Conservation (phyloP, 2,888 invertebrate genomes). For the Meghimatium bilineatum region DNA sequence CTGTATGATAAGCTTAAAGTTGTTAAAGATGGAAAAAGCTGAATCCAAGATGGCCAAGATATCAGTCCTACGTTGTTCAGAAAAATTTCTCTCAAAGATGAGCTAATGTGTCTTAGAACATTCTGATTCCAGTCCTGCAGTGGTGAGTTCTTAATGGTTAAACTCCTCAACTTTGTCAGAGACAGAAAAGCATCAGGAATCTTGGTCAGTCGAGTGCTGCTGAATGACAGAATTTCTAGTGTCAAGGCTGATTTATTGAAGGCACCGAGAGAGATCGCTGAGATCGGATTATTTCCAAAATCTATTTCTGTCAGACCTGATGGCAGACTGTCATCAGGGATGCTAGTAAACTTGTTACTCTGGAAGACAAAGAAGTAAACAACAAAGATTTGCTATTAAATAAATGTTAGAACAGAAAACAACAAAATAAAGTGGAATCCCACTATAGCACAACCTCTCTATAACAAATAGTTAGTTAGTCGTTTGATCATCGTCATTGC, state of each 20-base stretch:
- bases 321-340: slow-evolving; percentile 15
- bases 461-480: too few species aligned
- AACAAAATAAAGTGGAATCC: too few species aligned
- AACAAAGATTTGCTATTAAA: too few species aligned
- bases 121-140: not conserved
- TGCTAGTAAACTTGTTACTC: not conserved
- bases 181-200: slow-evolving; percentile 11
- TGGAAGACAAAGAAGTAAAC: not conserved
- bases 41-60: slow-evolving; percentile 27
- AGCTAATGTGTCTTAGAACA: not conserved
- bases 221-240: slow-evolving; percentile 8
- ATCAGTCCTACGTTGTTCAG: slow-evolving; percentile 16
- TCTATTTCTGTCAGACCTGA: slow-evolving; percentile 5
- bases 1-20: not conserved
- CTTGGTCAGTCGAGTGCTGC: not conserved
- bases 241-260: slow-evolving; percentile 15
- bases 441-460: too few species aligned
- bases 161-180: not conserved
- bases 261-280: not conserved
- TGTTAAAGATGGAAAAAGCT: not conserved
- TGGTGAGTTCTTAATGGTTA: not conserved
- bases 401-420: too few species aligned
- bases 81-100: not conserved
- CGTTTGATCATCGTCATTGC: too few species aligned
- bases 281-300: not conserved